Base-by-base conservation (phyloP, 2,113 vertebrate species). In the Sinocyclocheilus anophthalmus region DNA sequence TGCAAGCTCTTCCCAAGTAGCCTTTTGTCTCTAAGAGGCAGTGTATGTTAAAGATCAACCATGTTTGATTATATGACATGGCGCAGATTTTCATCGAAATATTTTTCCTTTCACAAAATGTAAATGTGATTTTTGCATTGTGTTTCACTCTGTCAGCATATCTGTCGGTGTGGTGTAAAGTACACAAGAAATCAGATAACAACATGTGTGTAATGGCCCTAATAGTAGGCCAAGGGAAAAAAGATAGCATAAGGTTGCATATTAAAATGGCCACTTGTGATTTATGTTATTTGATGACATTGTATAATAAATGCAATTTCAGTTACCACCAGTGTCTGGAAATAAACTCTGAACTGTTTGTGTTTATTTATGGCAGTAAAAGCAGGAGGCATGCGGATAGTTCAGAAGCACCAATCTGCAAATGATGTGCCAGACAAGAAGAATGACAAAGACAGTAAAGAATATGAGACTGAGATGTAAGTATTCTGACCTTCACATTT, bases 321-420 rank as follows among this genome's bases (percentile, higher is more conserved):
- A 22, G 39, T 26, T 39, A 3, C 9, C 76, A 59, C 33, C 20
- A 33, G 20, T 61, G 11, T 80, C 8, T 7, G 13, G 7, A 26
- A 61, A 83, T 81, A 55, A 83, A 73, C 13, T 87, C 16, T 14
- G 61, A 11, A 45, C 4, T 30, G 4, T 85, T 24, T 82, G 14
- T 81, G 14, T 81, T 86, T 14, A 0, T 80, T 85, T 90, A 0
- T 95, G 94, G 14, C 90, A 99, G 98, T 99, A 63, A 99, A 98
- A 92, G 98, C 97, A 69, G 98, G 98, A 16, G 97, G 98, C 0
- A 99, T 98, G 98, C 95, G 98, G 85, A 99, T 99, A 90, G 98
- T 99, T 87, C 98, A 98, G 95, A 99, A 99, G 90, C 97, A 99
- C 88, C 97, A 97, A 88, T 79, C 92, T 61, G 45, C 94, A 48